Conservation (phyloP, 2,888 invertebrate genomes). For the Campaea margaritaria region DNA sequence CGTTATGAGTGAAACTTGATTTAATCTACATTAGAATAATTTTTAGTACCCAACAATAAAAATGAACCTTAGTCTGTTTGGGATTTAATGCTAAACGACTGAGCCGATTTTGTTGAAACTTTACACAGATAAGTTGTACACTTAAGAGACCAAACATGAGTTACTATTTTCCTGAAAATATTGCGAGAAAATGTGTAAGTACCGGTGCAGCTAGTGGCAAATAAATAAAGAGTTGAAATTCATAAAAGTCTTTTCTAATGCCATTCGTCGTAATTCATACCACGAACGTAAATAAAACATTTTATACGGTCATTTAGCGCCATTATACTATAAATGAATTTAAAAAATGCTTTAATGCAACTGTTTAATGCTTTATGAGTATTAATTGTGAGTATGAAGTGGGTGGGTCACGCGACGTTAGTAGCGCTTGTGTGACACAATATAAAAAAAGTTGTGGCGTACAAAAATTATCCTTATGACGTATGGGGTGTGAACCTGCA, state of each 20-base stretch:
- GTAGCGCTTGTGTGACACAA: neutral
- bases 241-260: slow-evolving; percentile 39
- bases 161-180: no score
- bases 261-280: slow-evolving; percentile 64
- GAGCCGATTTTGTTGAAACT: no score
- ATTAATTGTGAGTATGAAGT: slow-evolving; percentile 64
- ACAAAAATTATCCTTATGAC: no score
- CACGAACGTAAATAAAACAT: slow-evolving; percentile 73
- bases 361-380: slow-evolving; percentile 66
- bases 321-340: slow-evolving; percentile 75
- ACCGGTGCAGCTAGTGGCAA: neutral
- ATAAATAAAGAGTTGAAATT: slow-evolving; percentile 11
- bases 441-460: neutral
- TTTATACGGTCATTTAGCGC: slow-evolving; percentile 70
- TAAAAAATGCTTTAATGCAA: slow-evolving; percentile 62
- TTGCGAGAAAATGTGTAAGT: no score
- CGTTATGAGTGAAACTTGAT: no score
- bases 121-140: no score
- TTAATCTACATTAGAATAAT: no score
- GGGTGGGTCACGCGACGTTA: slow-evolving; percentile 51
- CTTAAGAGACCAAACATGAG: no score
- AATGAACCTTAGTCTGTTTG: no score
- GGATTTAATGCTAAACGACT: no score
- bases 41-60: no score
- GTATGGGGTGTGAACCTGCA: no score